Evolutionary conservation across 1,140 invertebrate species (phyloP).

Genomic region (Lepidurus apus): DNA sequence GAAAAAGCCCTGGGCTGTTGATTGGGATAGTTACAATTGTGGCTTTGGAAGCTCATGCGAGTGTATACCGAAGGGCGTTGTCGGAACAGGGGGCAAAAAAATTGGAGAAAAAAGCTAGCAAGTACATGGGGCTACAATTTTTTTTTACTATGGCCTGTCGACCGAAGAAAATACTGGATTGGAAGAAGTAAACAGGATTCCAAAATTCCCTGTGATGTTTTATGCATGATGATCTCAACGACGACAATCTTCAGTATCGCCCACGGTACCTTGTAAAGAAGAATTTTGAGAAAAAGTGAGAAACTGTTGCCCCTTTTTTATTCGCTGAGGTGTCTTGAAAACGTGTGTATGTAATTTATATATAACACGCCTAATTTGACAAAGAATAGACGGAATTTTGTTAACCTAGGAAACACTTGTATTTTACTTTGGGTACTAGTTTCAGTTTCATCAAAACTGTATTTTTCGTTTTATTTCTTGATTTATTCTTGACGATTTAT

Average conservation of each 20-base stretch:
- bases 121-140: background rate
- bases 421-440: no score
- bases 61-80: background rate
- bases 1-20: background rate
- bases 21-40: background rate
- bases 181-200: constrained; percentile 14
- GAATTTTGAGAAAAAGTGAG: constrained; percentile 18
- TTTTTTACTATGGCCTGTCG: background rate
- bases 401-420: background rate
- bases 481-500: background rate
- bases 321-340: background rate
- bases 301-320: background rate
- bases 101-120: background rate
- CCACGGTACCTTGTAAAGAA: constrained; percentile 21
- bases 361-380: background rate
- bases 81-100: background rate
- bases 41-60: background rate
- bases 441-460: background rate
- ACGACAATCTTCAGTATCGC: constrained; percentile 21
- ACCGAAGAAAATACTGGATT: constrained; percentile 2
- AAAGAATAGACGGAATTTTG: background rate
- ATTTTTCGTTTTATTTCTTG: background rate
- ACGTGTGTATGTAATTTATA: constrained; percentile 12
- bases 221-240: constrained; percentile 18
- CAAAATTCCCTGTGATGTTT: constrained; percentile 22